phyloP scores from a whole-genome alignment of 2,113 vertebrate genomes.

The Gallinago jamesoni region DNA sequence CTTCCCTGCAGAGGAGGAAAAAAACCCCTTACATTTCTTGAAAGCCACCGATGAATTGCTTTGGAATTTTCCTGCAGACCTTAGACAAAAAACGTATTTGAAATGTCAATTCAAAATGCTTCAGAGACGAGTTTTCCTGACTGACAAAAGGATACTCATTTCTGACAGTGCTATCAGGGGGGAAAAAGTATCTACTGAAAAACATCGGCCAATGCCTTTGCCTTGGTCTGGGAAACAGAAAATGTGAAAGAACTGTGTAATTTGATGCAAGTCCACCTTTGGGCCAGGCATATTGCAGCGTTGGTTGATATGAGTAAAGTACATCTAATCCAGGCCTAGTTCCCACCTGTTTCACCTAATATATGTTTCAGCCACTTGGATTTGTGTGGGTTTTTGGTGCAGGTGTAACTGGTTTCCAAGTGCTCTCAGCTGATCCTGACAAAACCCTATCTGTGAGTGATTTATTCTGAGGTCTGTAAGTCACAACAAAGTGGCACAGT shows the following conservation, averaged over 20 bases:
- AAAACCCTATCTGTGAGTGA: background rate
- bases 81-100: background rate
- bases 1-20: background rate
- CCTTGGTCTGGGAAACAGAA: background rate
- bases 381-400: background rate
- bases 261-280: background rate
- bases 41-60: background rate
- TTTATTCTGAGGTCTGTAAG: background rate
- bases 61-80: background rate
- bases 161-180: background rate
- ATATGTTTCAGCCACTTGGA: background rate
- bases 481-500: background rate
- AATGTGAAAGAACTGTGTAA: background rate
- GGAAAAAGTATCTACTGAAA: background rate
- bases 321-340: background rate
- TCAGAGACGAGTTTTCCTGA: background rate
- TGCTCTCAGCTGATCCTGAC: background rate
- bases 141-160: background rate
- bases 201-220: background rate
- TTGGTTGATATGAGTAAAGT: background rate
- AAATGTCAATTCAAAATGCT: conserved; percentile 17
- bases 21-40: background rate
- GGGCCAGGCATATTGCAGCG: background rate
- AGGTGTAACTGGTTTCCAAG: background rate
- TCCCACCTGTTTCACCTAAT: background rate